Percentiles rank a stretch among this genome's conserved stretches.
These are phyloP conservation scores for Notarius lentiginosus DNA, from an alignment of 2,113 vertebrate species.

Conservation along the genomic window DNA sequence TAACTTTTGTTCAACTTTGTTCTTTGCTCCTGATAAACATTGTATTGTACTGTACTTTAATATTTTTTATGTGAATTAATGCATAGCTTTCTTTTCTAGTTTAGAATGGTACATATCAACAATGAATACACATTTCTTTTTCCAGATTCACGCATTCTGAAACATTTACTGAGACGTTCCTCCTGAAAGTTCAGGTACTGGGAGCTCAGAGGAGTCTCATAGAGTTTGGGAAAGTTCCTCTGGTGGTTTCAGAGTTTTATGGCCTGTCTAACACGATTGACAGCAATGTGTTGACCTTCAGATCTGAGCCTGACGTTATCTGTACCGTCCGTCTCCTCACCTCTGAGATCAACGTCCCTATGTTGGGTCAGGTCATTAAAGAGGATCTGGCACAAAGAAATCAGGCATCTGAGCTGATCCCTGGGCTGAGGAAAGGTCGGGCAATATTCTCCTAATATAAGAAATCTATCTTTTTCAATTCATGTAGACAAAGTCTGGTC, in stretches of 20 bases:
- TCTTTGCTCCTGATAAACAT: not conserved
- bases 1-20: not conserved
- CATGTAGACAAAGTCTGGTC: not conserved
- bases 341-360: conserved; percentile 60
- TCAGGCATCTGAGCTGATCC: not conserved
- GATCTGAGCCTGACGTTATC: not conserved
- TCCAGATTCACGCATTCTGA: conserved; percentile 75
- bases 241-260: conserved; percentile 73
- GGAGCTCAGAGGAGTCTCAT: conserved; percentile 59
- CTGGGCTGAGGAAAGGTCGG: conserved; percentile 62
- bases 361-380: conserved; percentile 64
- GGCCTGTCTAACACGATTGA: conserved; percentile 69
- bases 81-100: not conserved
- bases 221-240: conserved; percentile 60
- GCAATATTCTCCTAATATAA: not conserved
- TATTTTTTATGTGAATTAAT: not conserved
- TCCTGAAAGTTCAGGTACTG: conserved; percentile 63
- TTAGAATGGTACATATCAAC: not conserved
- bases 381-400: conserved; percentile 53
- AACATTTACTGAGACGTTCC: conserved; percentile 67
- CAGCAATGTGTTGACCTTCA: conserved; percentile 64
- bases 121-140: conserved; percentile 28
- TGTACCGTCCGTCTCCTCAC: conserved; percentile 65
- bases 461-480: not conserved
- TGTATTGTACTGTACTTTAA: not conserved